Base-by-base conservation (phyloP, 2,113 vertebrate species). In the Chrysochloris asiatica region DNA sequence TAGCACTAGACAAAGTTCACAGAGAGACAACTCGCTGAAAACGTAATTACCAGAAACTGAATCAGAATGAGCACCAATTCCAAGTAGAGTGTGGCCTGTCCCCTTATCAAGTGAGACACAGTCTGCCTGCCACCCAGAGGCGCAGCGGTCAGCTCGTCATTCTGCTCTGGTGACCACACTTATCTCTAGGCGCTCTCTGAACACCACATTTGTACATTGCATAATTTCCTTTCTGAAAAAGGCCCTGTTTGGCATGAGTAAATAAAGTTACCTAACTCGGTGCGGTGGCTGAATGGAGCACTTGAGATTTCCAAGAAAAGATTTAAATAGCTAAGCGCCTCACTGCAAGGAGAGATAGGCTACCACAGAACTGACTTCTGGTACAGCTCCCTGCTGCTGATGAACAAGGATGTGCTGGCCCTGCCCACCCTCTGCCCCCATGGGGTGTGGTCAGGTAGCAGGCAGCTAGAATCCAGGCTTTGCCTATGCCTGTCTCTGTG, bases 221-320 rank as follows among this genome's bases (percentile, higher is more conserved):
- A 61, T 94, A 94, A 95, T 94, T 96, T 95, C 95, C 89, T 96
- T 88, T 95, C 80, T 90, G 61, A 80, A 90, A 88, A 93, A 33
- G 86, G 92, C 85, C 93, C 71, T 91, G 28, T 77, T 95, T 92
- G 86, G 76, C 84, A 91, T 82, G 95, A 80, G 93, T 93, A 95
- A 94, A 97, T 83, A 94, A 89, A 95, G 73, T 93, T 94, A 95
- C 91, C 85, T 90, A 96, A 95, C 83, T 80, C n/a, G 76, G 72
- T 61, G 81, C 89, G 90, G 69, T 82, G n/a, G 77, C 89, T 1
- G 76, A 93, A 93, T 78, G 65, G 83, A 94, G 95, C 89, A 50
- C 56, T 72, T 41, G 92, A 92, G 92, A 93, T 95, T 97, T 96
- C 96, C 93, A 95, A 94, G 95, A 96, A 96, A 93, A 94, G 76